Percentiles rank a stretch among this genome's conserved stretches.
These are phyloP conservation scores for Bombus vancouverensis DNA, from an alignment of 1,140 invertebrate species.

Conservation along the genomic window DNA sequence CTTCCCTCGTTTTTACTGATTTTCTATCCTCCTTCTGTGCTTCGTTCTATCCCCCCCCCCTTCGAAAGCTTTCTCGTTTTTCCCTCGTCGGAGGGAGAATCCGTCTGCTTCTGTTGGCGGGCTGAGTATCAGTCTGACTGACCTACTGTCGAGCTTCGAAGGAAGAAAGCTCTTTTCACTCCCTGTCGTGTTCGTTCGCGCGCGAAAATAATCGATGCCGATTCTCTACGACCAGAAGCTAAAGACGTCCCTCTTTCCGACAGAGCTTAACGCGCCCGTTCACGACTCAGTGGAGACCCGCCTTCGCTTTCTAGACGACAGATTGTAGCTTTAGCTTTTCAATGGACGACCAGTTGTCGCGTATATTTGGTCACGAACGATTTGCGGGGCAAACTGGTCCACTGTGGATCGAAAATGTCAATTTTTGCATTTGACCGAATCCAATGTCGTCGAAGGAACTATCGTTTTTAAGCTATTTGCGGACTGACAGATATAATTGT, in stretches of 20 bases:
- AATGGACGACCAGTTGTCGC: neutral
- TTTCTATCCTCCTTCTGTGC: neutral
- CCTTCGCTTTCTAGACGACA: neutral
- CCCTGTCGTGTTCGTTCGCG: conserved; percentile 35
- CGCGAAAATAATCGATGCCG: conserved; percentile 55
- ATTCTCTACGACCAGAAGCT: neutral
- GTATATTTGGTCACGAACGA: too few relatives aligned
- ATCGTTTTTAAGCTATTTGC: neutral
- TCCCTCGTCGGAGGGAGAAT: neutral
- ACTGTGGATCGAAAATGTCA: neutral
- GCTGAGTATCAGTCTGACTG: conserved; percentile 42
- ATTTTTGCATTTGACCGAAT: neutral
- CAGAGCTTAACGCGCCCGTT: neutral
- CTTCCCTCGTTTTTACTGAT: conserved; percentile 36
- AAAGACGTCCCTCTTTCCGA: neutral
- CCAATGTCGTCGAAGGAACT: neutral
- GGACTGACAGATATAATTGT: too few relatives aligned
- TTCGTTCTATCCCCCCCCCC: neutral
- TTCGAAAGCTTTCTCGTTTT: conserved; percentile 42
- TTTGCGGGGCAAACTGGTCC: neutral
- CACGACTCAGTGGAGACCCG: conserved; percentile 1
- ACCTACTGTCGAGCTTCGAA: conserved; percentile 52
- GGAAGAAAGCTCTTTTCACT: conserved; percentile 32
- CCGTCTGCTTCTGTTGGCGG: neutral
- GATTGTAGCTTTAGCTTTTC: neutral